Evolutionary conservation across 1,140 invertebrate genomes (phyloP).

Genomic region (Drepana arcuata): DNA sequence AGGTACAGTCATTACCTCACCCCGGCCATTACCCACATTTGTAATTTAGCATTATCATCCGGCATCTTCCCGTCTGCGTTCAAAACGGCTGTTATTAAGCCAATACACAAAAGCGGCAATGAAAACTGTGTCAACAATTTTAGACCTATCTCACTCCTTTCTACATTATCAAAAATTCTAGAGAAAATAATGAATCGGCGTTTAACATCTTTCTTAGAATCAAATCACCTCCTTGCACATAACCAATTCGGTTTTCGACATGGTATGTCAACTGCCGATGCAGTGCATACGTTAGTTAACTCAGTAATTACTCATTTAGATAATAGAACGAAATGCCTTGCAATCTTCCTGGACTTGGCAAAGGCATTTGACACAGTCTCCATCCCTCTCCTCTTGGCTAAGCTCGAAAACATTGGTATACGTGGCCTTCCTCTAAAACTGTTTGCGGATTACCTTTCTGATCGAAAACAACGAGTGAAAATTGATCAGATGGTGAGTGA

Average conservation of each 20-base stretch:
- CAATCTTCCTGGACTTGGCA: constrained; percentile 1
- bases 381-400: background rate
- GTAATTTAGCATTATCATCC: background rate
- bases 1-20: background rate
- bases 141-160: background rate
- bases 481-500: background rate
- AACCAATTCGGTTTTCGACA: constrained; percentile 1
- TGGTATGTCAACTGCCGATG: background rate
- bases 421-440: background rate
- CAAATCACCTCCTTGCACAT: background rate
- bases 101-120: no score
- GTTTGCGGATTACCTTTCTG: background rate
- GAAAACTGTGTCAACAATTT: background rate
- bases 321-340: background rate
- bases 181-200: background rate
- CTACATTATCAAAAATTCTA: background rate
- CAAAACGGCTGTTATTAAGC: background rate
- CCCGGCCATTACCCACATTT: background rate
- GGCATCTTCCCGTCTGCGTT: background rate
- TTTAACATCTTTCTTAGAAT: background rate
- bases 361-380: constrained; percentile 4
- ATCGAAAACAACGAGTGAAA: background rate
- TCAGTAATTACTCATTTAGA: background rate
- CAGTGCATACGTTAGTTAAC: background rate
- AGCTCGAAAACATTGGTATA: background rate